These are phyloP conservation scores for Sebastiscus tertius DNA, from an alignment of 2,797 vertebrate genomes.

Conservation along the genomic window DNA sequence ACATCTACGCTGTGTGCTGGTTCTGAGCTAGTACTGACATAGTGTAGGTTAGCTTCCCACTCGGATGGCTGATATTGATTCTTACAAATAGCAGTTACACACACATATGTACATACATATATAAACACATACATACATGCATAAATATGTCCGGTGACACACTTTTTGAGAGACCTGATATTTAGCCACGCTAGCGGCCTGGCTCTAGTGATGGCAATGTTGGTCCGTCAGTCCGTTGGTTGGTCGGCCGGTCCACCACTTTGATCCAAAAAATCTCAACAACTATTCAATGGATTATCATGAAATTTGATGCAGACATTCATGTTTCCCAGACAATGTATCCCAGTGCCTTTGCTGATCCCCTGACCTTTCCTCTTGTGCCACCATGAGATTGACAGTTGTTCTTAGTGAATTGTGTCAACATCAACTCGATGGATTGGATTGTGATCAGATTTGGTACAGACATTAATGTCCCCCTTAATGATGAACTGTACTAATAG, in stretches of 20 bases:
- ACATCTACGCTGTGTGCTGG: constrained; percentile 29
- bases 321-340: neutral
- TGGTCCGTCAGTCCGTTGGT: neutral
- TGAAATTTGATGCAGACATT: neutral
- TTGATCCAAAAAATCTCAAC: neutral
- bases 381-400: neutral
- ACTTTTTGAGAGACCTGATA: neutral
- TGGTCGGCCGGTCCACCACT: neutral
- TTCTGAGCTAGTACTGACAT: neutral
- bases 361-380: neutral
- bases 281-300: too few species aligned
- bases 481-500: neutral
- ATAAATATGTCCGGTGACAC: neutral
- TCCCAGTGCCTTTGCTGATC: neutral
- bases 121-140: neutral
- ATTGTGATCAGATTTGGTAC: neutral
- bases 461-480: neutral
- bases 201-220: neutral
- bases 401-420: neutral
- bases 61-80: neutral
- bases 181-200: neutral
- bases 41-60: neutral
- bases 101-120: neutral
- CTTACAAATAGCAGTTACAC: neutral
- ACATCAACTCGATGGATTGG: neutral